Conservation (phyloP, 2,113 vertebrate species). For the Chaetops frenatus region DNA sequence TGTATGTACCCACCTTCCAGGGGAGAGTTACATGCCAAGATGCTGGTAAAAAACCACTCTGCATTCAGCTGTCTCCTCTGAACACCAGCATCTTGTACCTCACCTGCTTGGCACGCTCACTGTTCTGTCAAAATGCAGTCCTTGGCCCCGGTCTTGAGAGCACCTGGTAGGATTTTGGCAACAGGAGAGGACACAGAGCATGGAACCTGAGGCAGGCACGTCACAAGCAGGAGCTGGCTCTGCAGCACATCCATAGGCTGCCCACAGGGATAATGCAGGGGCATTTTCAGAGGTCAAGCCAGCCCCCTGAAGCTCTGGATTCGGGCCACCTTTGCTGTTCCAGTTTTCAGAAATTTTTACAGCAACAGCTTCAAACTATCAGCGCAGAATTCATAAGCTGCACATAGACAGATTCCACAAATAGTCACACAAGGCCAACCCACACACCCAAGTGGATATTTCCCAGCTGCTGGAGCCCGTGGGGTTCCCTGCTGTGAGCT, state of each 20-base stretch:
- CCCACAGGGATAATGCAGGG: not conserved
- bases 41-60: not conserved
- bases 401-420: conserved; percentile 25
- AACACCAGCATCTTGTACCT: not conserved
- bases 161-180: not conserved
- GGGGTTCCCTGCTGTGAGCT: not conserved
- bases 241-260: not conserved
- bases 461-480: conserved; percentile 41
- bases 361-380: conserved; percentile 41
- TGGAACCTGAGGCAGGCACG: not conserved
- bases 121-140: not conserved
- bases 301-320: not conserved
- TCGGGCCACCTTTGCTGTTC: not conserved
- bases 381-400: not conserved
- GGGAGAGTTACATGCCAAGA: not conserved
- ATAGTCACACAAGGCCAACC: conserved; percentile 41
- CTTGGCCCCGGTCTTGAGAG: not conserved
- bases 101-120: not conserved
- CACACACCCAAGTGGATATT: conserved; percentile 41
- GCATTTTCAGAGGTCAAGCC: not conserved
- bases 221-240: not conserved
- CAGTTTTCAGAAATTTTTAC: conserved; percentile 1
- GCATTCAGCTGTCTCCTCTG: not conserved
- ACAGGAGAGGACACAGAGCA: not conserved
- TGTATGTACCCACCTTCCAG: not conserved